Percentiles rank a stretch among this genome's conserved stretches.
Evolutionary conservation across 2,888 invertebrate genomes (phyloP).

Genomic region (Willowsia nigromaculata): DNA sequence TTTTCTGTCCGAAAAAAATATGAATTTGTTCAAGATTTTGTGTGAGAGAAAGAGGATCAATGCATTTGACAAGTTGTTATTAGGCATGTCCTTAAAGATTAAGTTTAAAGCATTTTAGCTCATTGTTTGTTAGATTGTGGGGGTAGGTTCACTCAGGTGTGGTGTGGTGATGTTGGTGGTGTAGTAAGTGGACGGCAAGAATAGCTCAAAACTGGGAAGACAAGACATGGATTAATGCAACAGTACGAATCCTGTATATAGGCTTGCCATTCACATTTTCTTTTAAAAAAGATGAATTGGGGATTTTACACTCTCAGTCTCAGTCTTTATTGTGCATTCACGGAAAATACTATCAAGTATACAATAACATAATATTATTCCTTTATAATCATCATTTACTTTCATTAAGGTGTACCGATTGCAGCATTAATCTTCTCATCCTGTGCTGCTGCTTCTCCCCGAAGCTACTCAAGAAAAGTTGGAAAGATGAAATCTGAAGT

Average conservation of each 20-base stretch:
- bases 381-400: not conserved
- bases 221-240: not conserved
- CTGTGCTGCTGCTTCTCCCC: not conserved
- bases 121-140: constrained; percentile 18
- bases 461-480: not conserved
- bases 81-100: constrained; percentile 42
- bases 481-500: not conserved
- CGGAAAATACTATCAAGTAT: not conserved
- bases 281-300: not conserved
- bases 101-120: not conserved
- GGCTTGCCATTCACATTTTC: constrained; percentile 30
- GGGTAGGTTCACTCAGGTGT: constrained; percentile 41
- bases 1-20: constrained; percentile 32
- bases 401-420: constrained; percentile 2
- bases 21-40: constrained; percentile 29
- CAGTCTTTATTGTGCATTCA: not conserved
- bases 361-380: not conserved
- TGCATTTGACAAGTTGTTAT: constrained; percentile 52
- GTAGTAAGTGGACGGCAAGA: constrained; percentile 29
- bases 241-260: no score
- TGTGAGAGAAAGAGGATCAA: constrained; percentile 29
- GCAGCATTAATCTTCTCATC: constrained; percentile 6
- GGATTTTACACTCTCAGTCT: not conserved
- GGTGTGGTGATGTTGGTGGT: constrained; percentile 28
- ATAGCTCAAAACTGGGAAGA: not conserved